phyloP scores from a whole-genome alignment of 1,140 invertebrate species.

The Atta texana region DNA sequence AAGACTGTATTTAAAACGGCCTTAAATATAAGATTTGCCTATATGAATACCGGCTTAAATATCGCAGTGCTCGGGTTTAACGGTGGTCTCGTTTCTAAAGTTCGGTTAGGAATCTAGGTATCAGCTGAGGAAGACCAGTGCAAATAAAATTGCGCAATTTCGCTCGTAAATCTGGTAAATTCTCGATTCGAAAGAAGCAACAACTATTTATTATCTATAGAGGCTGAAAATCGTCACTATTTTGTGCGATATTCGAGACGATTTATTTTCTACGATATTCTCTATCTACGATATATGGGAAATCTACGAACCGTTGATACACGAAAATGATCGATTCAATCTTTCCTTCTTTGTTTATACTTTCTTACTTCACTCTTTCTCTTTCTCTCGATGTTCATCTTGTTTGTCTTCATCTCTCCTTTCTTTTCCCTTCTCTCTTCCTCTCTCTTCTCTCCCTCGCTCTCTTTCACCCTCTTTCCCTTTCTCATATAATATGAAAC shows the following conservation, averaged over 20 bases:
- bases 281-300: neutral
- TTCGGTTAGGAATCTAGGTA: slow-evolving; percentile 41
- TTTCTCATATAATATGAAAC: slow-evolving; percentile 58
- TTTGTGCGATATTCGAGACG: neutral
- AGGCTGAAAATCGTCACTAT: neutral
- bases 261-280: slow-evolving; percentile 2
- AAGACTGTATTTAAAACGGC: no score
- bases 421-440: neutral
- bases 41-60: slow-evolving; percentile 30
- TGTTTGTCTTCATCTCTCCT: neutral
- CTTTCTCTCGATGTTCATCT: neutral
- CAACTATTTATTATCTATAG: no score
- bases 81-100: slow-evolving; percentile 33
- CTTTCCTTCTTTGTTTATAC: neutral
- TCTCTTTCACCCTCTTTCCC: slow-evolving; percentile 25
- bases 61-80: slow-evolving; percentile 61
- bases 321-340: slow-evolving; percentile 20
- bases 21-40: no score
- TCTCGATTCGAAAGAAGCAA: neutral
- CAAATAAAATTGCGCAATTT: neutral
- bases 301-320: slow-evolving; percentile 13
- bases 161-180: neutral
- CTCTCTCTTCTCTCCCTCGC: neutral
- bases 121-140: neutral
- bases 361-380: neutral